These are phyloP conservation scores for Acleris laterana DNA, from an alignment of 2,888 invertebrate genomes.

Conservation along the genomic window DNA sequence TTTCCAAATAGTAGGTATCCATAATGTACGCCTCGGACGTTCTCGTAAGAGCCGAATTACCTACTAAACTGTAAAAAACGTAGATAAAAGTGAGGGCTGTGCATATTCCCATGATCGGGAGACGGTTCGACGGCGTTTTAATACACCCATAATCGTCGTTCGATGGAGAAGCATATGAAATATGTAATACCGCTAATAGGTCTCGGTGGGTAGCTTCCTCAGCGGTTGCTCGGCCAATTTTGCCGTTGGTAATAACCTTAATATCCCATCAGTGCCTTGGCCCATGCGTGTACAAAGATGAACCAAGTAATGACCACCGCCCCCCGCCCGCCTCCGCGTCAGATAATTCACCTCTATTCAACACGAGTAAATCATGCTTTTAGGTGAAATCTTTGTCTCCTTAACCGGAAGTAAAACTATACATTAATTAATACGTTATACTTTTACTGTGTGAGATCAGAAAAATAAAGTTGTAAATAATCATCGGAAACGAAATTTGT, in stretches of 20 bases:
- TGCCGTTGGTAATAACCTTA: conserved; percentile 79
- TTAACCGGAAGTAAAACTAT: no score
- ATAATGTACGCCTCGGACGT: conserved; percentile 65
- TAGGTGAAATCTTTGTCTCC: no score
- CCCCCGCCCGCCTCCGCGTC: conserved; percentile 49
- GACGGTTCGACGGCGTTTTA: conserved; percentile 75
- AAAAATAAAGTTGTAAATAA: no score
- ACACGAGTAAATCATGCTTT: conserved; percentile 52
- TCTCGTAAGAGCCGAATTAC: conserved; percentile 75
- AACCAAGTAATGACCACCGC: conserved; percentile 68
- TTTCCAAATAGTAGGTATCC: conserved; percentile 59
- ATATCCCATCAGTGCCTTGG: conserved; percentile 77
- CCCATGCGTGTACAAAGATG: conserved; percentile 77
- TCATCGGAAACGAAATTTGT: no score
- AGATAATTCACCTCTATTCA: conserved; percentile 64
- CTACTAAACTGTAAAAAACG: conserved; percentile 79
- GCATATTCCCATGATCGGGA: conserved; percentile 79
- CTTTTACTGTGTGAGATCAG: no score
- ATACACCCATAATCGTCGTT: conserved; percentile 79
- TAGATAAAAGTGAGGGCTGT: conserved; percentile 67
- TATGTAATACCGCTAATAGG: conserved; percentile 82
- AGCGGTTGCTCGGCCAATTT: conserved; percentile 82
- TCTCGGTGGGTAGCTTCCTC: conserved; percentile 80
- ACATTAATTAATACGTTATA: no score
- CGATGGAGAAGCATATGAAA: conserved; percentile 77